Evolutionary conservation across 2,888 invertebrate genomes (phyloP).

Genomic region (Drosophila anomelani): DNA sequence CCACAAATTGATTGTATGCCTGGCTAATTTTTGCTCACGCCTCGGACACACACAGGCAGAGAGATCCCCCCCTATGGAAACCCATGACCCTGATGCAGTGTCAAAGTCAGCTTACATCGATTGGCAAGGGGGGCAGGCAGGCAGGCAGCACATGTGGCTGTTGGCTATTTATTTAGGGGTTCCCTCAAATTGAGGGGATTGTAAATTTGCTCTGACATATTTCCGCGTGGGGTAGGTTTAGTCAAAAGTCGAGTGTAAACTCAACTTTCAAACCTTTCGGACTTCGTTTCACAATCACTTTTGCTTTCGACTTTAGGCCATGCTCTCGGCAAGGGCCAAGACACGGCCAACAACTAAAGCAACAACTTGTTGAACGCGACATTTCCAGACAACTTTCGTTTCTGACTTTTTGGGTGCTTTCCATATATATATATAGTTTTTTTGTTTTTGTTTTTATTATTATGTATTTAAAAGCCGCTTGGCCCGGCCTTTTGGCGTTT

Average conservation of each 20-base stretch:
- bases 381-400: conserved; percentile 78
- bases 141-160: conserved; percentile 10
- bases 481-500: conserved; percentile 48
- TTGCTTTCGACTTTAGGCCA: conserved; percentile 67
- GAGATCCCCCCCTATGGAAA: conserved; percentile 5
- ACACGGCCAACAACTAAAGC: conserved; percentile 19
- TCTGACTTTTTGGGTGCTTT: conserved; percentile 66
- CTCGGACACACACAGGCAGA: not conserved
- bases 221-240: conserved; percentile 61
- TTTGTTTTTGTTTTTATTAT: conserved; percentile 44
- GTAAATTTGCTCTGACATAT: conserved; percentile 39
- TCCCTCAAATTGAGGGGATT: conserved; percentile 33
- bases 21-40: conserved; percentile 50
- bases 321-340: conserved; percentile 48
- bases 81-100: conserved; percentile 65
- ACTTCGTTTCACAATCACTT: conserved; percentile 72
- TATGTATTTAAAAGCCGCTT: conserved; percentile 37
- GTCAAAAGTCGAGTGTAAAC: conserved; percentile 37
- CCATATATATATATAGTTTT: conserved; percentile 43
- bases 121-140: conserved; percentile 21
- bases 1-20: conserved; percentile 61
- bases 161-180: conserved; percentile 13
- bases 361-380: conserved; percentile 59
- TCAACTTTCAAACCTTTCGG: conserved; percentile 73
- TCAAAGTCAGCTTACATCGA: conserved; percentile 76